Conservation (phyloP, 2,797 vertebrate genomes). For the Alcedo atthis region DNA sequence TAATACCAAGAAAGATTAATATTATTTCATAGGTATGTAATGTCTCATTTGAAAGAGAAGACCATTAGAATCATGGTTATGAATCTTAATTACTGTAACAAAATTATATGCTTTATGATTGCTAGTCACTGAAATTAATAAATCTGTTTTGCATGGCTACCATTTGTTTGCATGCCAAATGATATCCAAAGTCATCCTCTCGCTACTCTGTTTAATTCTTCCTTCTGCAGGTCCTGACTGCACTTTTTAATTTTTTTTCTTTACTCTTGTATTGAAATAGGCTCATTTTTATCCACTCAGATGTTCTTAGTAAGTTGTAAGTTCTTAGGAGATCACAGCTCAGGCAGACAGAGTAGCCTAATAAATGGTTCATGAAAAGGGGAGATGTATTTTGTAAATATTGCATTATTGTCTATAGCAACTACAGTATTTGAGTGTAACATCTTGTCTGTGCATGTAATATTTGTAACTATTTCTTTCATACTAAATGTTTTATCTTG, state of each 20-base stretch:
- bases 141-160: background rate
- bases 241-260: background rate
- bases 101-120: background rate
- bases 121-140: background rate
- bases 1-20: background rate
- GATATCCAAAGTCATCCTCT: background rate
- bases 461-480: background rate
- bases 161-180: background rate
- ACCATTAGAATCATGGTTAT: background rate
- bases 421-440: background rate
- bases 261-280: background rate
- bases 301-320: background rate
- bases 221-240: background rate
- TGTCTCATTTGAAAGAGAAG: background rate
- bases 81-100: background rate
- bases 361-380: background rate
- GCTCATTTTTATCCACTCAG: background rate
- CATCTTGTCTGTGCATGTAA: background rate
- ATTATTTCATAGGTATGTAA: background rate
- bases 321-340: background rate
- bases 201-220: background rate
- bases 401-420: background rate
- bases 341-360: background rate
- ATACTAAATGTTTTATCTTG: background rate
- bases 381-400: background rate